Base-by-base conservation (phyloP, 92 coral and sea anemone species). In the Chrysogorgia sp. region DNA sequence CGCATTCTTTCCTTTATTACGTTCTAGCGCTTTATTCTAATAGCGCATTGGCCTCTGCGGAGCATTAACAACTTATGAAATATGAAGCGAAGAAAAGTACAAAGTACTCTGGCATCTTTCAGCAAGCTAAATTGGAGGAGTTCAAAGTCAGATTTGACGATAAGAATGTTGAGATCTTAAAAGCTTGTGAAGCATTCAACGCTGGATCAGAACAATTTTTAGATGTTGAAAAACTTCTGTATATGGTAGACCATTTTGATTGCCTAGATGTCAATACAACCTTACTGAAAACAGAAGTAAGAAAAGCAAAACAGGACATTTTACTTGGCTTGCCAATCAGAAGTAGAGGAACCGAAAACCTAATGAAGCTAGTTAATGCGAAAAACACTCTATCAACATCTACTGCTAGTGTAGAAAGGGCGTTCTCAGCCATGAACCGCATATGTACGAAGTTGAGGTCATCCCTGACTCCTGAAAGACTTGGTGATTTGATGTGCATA, bases 171-270 rank as follows among this genome's bases (percentile, higher is more conserved):
- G 37, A 63, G 3, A 63, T 63, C 70, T 20, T 63, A 5, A 63
- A 34, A 63, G 70, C 70, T 30, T 30, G 40, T 34, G 45, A 63
- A 30, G 70, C 70, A 30, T 34, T 63, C 15, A 14, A 63, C 45
- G 70, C 70, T 34, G 74, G 28, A 3, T 66, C 74, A 66, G 74
- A 66, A 34, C 4, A 35, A 2, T 66, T 34, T 66, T 40, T 66
- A 37, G 43, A 66, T 66, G 3, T 66, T 66, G 74, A 66, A 66
- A 66, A 66, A 34, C 55, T 66, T 66, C 74, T 66, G 74, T 62
- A 62, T 62, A 29, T 62, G 68, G 68, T 32, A 62, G 68, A 62
- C 40, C 68, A 62, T 24, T 40, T 40, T 66, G 74, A 66, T 24
- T 34, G 74, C 26, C 17, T 66, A 15, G 35, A 66, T 66, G 55